phyloP scores from a whole-genome alignment of 2,113 vertebrate genomes.

The Ptilonorhynchus violaceus region DNA sequence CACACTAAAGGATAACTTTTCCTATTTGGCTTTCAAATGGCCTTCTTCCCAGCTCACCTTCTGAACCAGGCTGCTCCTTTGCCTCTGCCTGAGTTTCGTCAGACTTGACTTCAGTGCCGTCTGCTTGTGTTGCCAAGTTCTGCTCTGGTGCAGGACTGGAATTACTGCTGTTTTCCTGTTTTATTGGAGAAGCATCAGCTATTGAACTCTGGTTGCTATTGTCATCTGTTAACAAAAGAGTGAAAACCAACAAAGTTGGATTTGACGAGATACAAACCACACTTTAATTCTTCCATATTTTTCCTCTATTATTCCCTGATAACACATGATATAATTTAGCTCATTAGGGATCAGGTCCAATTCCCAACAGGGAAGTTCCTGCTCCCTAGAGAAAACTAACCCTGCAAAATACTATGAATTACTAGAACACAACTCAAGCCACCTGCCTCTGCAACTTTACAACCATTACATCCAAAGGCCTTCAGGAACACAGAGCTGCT shows the following conservation, averaged over 20 bases:
- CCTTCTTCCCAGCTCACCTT: constrained; percentile 69
- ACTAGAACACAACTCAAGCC: neutral
- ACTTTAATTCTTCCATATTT: neutral
- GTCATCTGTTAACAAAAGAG: constrained; percentile 77
- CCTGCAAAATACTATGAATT: neutral
- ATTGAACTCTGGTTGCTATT: constrained; percentile 99
- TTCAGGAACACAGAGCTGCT: neutral
- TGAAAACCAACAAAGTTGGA: neutral
- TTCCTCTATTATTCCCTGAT: neutral
- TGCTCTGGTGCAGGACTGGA: constrained; percentile 90
- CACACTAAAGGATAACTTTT: neutral
- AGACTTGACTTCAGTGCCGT: constrained; percentile 77
- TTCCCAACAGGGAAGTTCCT: neutral
- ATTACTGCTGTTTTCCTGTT: constrained; percentile 94
- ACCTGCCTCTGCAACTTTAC: neutral
- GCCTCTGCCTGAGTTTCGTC: constrained; percentile 81
- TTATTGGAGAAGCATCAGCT: constrained; percentile 93
- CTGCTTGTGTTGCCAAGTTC: constrained; percentile 72
- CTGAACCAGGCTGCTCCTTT: constrained; percentile 80
- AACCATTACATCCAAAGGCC: neutral
- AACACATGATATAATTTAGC: neutral
- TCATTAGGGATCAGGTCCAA: neutral
- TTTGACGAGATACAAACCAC: neutral
- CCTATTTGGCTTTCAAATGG: neutral
- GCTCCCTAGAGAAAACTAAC: neutral